Conservation (phyloP, 2,888 invertebrate species). For the Shargacucullia verbasci region DNA sequence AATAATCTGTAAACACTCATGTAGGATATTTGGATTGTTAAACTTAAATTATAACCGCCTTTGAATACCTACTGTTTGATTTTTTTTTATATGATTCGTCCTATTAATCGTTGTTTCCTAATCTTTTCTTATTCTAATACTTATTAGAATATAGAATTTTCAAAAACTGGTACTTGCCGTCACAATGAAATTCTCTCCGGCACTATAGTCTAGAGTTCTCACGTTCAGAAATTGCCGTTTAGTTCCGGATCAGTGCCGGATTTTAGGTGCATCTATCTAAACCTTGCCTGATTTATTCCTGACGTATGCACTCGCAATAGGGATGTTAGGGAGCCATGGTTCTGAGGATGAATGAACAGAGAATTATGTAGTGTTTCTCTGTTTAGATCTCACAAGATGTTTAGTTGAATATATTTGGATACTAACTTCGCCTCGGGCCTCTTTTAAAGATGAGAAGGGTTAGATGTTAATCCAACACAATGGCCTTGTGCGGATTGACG, state of each 20-base stretch:
- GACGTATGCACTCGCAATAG: constrained; percentile 60
- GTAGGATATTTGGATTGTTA: too few relatives aligned
- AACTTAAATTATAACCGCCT: too few relatives aligned
- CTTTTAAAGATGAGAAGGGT: too few relatives aligned
- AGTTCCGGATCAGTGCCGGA: constrained; percentile 58
- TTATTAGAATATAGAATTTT: constrained; percentile 2
- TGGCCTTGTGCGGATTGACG: too few relatives aligned
- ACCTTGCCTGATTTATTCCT: constrained; percentile 64
- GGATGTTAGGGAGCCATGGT: constrained; percentile 30
- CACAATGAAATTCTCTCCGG: constrained; percentile 19
- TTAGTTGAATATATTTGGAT: too few relatives aligned
- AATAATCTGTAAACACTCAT: too few relatives aligned
- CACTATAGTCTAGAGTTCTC: constrained; percentile 38
- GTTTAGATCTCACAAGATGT: constrained; percentile 7
- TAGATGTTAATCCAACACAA: too few relatives aligned
- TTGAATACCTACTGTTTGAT: too few relatives aligned
- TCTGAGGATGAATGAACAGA: constrained; percentile 33
- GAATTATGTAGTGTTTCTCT: constrained; percentile 25
- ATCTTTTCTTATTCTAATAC: neutral
- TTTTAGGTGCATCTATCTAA: constrained; percentile 62
- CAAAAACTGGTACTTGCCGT: constrained; percentile 8
- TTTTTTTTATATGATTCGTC: too few relatives aligned
- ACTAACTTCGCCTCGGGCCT: too few relatives aligned
- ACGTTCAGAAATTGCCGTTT: constrained; percentile 60
- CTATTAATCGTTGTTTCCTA: too few relatives aligned